Conservation (phyloP, 2,888 invertebrate genomes). For the Clunio marinus region DNA sequence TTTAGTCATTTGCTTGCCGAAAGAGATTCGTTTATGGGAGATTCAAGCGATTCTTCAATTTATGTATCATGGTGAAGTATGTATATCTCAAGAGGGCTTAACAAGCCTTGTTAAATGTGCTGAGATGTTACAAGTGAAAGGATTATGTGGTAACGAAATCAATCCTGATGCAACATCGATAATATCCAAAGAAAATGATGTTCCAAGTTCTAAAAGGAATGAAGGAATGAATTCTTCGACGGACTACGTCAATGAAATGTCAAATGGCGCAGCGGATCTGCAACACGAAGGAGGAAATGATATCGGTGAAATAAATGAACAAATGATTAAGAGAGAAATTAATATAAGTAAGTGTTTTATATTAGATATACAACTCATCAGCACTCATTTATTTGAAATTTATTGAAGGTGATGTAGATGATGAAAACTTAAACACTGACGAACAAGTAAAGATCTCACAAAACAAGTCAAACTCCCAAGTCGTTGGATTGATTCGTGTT, state of each 20-base stretch:
- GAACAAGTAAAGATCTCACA: too few species aligned
- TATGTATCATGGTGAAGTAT: conserved; percentile 81
- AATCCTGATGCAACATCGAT: background rate
- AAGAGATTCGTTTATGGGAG: conserved; percentile 78
- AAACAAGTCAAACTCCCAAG: too few species aligned
- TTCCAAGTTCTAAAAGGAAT: background rate
- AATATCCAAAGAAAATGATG: background rate
- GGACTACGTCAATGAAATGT: background rate
- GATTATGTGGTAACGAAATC: conserved; percentile 46
- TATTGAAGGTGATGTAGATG: conserved; percentile 9
- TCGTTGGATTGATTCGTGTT: conserved; percentile 7
- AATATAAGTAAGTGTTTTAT: conserved; percentile 1
- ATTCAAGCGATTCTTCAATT: conserved; percentile 83
- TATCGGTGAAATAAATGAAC: background rate
- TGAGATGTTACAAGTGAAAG: conserved; percentile 76
- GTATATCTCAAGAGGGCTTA: conserved; percentile 68
- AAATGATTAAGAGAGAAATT: conserved; percentile 12
- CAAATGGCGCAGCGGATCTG: background rate
- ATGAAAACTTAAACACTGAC: background rate
- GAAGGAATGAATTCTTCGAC: background rate
- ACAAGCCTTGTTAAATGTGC: conserved; percentile 78
- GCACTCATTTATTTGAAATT: too few species aligned
- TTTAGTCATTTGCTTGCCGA: conserved; percentile 74
- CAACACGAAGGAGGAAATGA: background rate
- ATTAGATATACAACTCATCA: too few species aligned